Base-by-base conservation (phyloP, 1,140 invertebrate species). In the Mactra quadrangularis region DNA sequence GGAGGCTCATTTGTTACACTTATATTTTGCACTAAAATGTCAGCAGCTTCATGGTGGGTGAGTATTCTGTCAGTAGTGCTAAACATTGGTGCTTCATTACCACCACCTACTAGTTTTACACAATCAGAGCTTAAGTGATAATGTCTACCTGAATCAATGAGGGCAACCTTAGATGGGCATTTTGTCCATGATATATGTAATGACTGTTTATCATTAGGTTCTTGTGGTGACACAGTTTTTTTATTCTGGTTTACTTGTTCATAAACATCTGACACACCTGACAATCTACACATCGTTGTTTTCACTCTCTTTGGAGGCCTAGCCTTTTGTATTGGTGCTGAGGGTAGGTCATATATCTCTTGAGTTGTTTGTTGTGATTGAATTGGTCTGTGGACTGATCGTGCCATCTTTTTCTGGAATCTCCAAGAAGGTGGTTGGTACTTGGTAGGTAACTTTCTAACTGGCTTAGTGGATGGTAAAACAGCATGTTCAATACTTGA, bases 21-120 rank as follows among this genome's bases (percentile, higher is more conserved):
- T 22, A 52, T 52, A 52, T 70, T 52, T 27, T 70, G 66, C 19
- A 52, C 27, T 1, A 70, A 45, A 52, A 70, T 70, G 27, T 70
- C 66, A 31, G 25, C 66, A 1, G 66, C 66, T 17, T 70, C 66
- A 15, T 27, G 27, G 4, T 29, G 66, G 3, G 50, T 70, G 19
- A 70, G 4, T 29, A 22, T 25, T 13, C 66, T 70, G 19, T 50
- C 47, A 31, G 41, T 70, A 15, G 17, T 29, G 25, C 22, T 13
- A 6, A 15, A 70, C 1, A 70, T 17, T 31, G 45, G 66, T 3
- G 29, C 45, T 3, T 1, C 35, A 52, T 15, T n/a, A 70, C 66
- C 66, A 35, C 45, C 66, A 52, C 66, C 66, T 52, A 29, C 66
- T 9, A 70, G 45, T 15, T 22, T 3, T 7, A 52, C 19, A 1